Conservation (phyloP, 2,888 invertebrate species). For the Criorhina ranunculi region DNA sequence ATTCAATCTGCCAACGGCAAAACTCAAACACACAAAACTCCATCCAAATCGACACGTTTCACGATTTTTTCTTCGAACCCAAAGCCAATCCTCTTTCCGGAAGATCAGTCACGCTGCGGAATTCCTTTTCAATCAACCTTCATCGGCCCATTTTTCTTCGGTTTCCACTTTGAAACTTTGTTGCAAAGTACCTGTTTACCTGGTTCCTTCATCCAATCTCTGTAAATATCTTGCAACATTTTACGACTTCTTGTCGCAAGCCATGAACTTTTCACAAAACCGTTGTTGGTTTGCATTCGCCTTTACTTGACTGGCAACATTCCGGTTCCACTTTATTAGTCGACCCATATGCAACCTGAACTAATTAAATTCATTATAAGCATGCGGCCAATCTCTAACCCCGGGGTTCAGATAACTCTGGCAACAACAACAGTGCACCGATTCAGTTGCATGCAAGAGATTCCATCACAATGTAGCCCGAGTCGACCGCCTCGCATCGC, state of each 20-base stretch:
- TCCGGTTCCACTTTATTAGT: slow-evolving; percentile 64
- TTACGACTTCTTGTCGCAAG: slow-evolving; percentile 33
- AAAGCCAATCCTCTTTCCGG: slow-evolving; percentile 27
- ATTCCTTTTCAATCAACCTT: slow-evolving; percentile 3
- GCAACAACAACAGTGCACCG: slow-evolving; percentile 49
- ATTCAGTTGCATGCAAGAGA: slow-evolving; percentile 68
- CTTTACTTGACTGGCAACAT: slow-evolving; percentile 29
- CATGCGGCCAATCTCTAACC: slow-evolving; percentile 70
- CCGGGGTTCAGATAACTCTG: slow-evolving; percentile 60
- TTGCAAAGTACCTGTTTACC: slow-evolving; percentile 45
- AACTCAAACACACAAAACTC: background rate
- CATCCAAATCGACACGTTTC: slow-evolving; percentile 14
- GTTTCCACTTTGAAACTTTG: slow-evolving; percentile 12
- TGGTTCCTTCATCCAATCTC: slow-evolving; percentile 1
- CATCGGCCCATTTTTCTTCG: slow-evolving; percentile 6
- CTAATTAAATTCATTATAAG: slow-evolving; percentile 74
- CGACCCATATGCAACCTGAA: slow-evolving; percentile 74
- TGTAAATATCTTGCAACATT: slow-evolving; percentile 15
- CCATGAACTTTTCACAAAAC: slow-evolving; percentile 61
- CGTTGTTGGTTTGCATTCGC: slow-evolving; percentile 40
- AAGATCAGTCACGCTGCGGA: slow-evolving; percentile 24
- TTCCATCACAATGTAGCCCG: slow-evolving; percentile 55
- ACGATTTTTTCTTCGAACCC: slow-evolving; percentile 15
- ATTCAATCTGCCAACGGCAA: too few species aligned
- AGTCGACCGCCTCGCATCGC: slow-evolving; percentile 22